Evolutionary conservation across 2,888 invertebrate genomes (phyloP).

Genomic region (Blomia tropicalis): DNA sequence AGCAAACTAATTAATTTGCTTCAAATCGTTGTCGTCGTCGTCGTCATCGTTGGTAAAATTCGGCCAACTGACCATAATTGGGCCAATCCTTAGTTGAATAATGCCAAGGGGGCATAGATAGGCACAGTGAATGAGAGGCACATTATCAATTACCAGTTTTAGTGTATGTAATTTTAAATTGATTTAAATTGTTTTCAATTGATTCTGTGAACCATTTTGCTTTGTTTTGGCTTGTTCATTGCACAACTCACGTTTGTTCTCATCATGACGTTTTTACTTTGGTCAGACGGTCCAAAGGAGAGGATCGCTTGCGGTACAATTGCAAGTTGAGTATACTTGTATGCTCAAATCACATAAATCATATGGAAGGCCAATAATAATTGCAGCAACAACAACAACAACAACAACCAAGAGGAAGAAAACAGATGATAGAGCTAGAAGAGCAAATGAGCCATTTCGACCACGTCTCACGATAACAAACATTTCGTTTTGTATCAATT

Average conservation of each 20-base stretch:
- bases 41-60: not conserved
- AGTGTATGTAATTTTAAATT: not conserved
- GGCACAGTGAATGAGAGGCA: no score
- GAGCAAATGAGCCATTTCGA: no score
- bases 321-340: no score
- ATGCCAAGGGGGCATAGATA: no score
- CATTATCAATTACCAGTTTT: slow-evolving; percentile 5
- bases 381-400: no score
- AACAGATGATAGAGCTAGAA: no score
- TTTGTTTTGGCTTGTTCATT: not conserved
- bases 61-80: slow-evolving; percentile 1
- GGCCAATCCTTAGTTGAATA: slow-evolving; percentile 5
- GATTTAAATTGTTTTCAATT: slow-evolving; percentile 7
- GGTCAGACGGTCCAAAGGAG: not conserved
- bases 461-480: no score
- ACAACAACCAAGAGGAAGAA: no score
- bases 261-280: not conserved
- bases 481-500: no score
- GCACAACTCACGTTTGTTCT: not conserved
- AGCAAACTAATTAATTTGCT: slow-evolving; percentile 5
- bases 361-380: no score
- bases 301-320: no score
- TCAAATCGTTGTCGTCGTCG: slow-evolving; percentile 2
- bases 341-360: no score
- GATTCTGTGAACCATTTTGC: not conserved